A percentile compares a stretch with the other conserved stretches of the same genome.
Conservation (phyloP, 1,140 invertebrate species). For the Magallana angulata region DNA sequence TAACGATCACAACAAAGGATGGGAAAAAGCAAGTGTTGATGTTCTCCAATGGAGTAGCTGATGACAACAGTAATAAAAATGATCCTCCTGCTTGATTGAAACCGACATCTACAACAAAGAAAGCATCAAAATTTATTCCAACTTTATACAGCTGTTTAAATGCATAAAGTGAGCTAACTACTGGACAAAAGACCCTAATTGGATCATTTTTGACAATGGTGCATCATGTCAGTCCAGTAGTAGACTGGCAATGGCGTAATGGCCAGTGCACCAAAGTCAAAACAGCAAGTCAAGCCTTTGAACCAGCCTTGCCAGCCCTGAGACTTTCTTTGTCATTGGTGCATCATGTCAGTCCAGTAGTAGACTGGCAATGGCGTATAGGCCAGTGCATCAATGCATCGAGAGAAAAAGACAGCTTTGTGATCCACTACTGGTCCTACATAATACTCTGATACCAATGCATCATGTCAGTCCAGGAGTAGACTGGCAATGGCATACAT, state of each 20-base stretch:
- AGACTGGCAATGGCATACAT: conserved; percentile 4
- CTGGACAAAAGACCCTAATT: neutral
- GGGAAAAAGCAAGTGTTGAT: neutral
- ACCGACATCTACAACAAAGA: neutral
- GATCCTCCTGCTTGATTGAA: neutral
- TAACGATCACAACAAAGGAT: neutral
- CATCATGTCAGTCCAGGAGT: conserved; percentile 14
- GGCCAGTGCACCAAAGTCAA: neutral
- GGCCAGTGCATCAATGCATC: neutral
- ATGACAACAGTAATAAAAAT: neutral
- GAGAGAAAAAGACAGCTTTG: no score
- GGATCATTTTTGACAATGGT: neutral
- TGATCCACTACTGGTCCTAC: no score
- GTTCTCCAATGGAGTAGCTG: neutral
- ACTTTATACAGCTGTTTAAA: neutral
- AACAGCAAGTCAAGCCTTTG: neutral
- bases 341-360: conserved; percentile 14
- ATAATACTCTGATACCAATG: no score
- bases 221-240: conserved; percentile 8
- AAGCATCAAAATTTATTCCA: neutral
- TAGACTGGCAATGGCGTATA: neutral
- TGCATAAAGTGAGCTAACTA: neutral
- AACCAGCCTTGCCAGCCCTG: neutral
- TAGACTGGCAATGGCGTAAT: neutral
- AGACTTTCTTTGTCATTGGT: neutral